Base-by-base conservation (phyloP, 1,140 invertebrate species). In the Neodiprion pinetum region DNA sequence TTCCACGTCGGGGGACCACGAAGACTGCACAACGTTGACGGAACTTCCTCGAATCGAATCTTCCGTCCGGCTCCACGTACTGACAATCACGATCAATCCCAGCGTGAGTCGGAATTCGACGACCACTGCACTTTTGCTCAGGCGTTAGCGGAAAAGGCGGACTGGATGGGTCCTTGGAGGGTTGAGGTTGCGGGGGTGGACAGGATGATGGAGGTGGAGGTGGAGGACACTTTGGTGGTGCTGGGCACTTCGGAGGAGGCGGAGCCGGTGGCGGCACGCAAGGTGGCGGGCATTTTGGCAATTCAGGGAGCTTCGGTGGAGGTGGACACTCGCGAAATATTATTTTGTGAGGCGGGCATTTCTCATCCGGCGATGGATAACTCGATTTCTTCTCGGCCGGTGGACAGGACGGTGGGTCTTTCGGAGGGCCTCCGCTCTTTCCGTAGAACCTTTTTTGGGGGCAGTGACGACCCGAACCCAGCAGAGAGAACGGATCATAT, bases 301-400 rank as follows among this genome's bases (percentile, higher is more conserved):
- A 67, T 69, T 73, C 72, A 1, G 76, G 77, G 17, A 73, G 40
- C 47, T 77, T 78, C 10, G 79, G 77, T 1, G 50, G 74, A 17
- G 73, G 75, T 12, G 72, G 77, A 77, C 76, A 81, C 21, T 81
- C 78, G 3, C 72, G 72, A 21, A 77, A 78, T 14, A 75, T 77
- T 9, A 80, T 76, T 65, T 80, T 83, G n/a, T 1, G 8, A 7
- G 28, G 12, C 12, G 70, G 48, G 50, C 47, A 40, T 40, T 40
- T 40, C 28, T 40, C 28, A 40, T 40, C 28, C 28, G 1, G 5
- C 28, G 28, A 40, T 40, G 28, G 28, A 40, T 1, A 40, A 40
- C 28, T 40, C 28, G 28, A 5, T 40, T 40, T 40, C 28, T 40
- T 40, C 5, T 40, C 28, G 28, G 5, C 28, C 28, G 79, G 77